These are phyloP conservation scores for Plusia festucae DNA, from an alignment of 2,888 invertebrate genomes.

Conservation along the genomic window DNA sequence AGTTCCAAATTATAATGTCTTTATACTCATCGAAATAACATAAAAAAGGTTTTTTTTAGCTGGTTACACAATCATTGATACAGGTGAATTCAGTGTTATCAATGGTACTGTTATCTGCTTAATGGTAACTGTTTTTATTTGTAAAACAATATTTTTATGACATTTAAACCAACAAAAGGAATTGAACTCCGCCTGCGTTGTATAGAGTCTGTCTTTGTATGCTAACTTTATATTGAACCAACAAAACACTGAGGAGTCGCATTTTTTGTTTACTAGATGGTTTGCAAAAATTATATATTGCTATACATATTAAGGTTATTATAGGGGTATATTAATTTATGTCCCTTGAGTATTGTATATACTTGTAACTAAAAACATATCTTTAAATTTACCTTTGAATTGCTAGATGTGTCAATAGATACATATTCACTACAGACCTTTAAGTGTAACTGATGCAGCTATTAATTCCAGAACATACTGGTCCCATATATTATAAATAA, in stretches of 20 bases:
- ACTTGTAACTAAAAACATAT: too few relatives aligned
- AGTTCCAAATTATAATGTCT: too few relatives aligned
- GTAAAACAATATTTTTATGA: constrained; percentile 27
- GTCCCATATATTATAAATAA: too few relatives aligned
- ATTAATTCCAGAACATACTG: too few relatives aligned
- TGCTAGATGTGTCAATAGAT: too few relatives aligned
- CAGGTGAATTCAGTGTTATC: neutral
- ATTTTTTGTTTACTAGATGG: constrained; percentile 15
- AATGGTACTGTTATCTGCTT: neutral
- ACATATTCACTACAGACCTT: too few relatives aligned
- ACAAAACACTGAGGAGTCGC: constrained; percentile 35
- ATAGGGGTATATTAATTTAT: too few relatives aligned
- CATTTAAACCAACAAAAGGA: constrained; percentile 27
- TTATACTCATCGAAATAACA: neutral
- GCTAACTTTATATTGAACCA: constrained; percentile 26
- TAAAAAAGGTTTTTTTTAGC: neutral
- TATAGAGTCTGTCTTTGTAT: constrained; percentile 43
- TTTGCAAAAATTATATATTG: neutral
- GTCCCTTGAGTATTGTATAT: too few relatives aligned
- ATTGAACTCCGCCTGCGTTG: constrained; percentile 15
- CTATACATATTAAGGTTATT: neutral
- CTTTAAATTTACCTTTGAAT: too few relatives aligned
- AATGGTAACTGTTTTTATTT: constrained; percentile 13
- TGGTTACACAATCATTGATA: neutral
- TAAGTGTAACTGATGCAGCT: too few relatives aligned